These are phyloP conservation scores for Calliphora vicina DNA, from an alignment of 1,140 invertebrate genomes.

Conservation along the genomic window DNA sequence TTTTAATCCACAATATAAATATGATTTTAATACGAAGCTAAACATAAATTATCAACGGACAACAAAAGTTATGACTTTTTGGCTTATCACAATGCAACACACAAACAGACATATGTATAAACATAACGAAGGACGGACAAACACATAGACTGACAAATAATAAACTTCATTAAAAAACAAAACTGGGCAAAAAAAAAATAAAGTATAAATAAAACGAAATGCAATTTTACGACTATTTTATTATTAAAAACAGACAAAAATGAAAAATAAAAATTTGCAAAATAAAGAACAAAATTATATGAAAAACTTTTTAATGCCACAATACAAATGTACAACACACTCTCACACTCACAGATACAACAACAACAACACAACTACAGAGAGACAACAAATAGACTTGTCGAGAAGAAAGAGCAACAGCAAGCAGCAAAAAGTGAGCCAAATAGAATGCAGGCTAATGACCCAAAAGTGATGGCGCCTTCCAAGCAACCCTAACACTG, in stretches of 20 bases:
- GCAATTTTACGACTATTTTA: conserved; percentile 29
- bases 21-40: conserved; percentile 30
- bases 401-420: background rate
- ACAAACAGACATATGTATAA: too few relatives aligned
- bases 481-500: background rate
- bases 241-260: background rate
- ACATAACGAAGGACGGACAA: background rate
- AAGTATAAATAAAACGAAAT: conserved; percentile 15
- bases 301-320: background rate
- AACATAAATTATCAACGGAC: conserved; percentile 27
- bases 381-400: background rate
- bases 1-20: conserved; percentile 26
- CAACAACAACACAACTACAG: background rate
- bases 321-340: background rate
- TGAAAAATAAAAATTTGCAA: background rate
- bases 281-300: conserved; percentile 4
- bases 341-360: too few relatives aligned
- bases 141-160: background rate
- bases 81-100: conserved; percentile 22
- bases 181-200: conserved; percentile 10
- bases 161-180: conserved; percentile 25
- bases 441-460: conserved; percentile 24
- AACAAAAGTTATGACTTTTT: conserved; percentile 34
- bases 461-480: conserved; percentile 31
- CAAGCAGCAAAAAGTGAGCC: background rate